A percentile compares a stretch with the other conserved stretches of the same genome.
These are phyloP conservation scores for Athetis lepigone DNA, from an alignment of 2,888 invertebrate genomes.

Conservation along the genomic window DNA sequence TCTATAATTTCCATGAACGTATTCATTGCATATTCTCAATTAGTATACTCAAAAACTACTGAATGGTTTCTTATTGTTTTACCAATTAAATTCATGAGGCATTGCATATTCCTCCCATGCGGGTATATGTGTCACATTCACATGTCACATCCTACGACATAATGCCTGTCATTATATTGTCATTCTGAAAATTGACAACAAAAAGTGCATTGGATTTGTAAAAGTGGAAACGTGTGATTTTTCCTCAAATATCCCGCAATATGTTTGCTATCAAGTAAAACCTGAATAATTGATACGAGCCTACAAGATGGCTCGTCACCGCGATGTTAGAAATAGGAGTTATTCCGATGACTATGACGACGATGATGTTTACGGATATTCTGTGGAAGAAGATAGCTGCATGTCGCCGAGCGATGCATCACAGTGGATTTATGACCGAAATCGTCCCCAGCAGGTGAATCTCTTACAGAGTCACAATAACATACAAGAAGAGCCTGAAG, in stretches of 20 bases:
- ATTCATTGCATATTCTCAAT: constrained; percentile 24
- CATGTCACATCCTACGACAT: no score
- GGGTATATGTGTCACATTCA: constrained; percentile 34
- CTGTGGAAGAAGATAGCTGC: constrained; percentile 97
- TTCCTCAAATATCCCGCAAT: constrained; percentile 33
- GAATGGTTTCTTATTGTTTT: no score
- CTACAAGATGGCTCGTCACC: constrained; percentile 94
- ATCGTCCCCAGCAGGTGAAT: constrained; percentile 92
- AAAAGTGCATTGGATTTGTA: constrained; percentile 40
- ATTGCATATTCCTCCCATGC: constrained; percentile 7
- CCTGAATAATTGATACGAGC: constrained; percentile 17
- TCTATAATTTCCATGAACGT: constrained; percentile 30
- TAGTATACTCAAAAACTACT: no score
- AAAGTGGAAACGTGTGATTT: constrained; percentile 69
- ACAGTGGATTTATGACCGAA: constrained; percentile 96
- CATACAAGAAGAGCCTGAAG: constrained; percentile 92
- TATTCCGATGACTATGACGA: constrained; percentile 98
- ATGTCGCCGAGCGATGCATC: constrained; percentile 96
- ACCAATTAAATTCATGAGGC: no score
- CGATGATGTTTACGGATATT: constrained; percentile 97
- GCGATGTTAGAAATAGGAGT: constrained; percentile 95
- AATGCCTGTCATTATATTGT: constrained; percentile 15
- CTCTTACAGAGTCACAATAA: constrained; percentile 94
- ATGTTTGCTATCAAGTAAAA: constrained; percentile 40
- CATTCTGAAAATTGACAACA: constrained; percentile 52